Evolutionary conservation across 2,113 vertebrate species (phyloP), one percentile per base, ranked within the genome.

Genomic region (Hippolais icterina): DNA sequence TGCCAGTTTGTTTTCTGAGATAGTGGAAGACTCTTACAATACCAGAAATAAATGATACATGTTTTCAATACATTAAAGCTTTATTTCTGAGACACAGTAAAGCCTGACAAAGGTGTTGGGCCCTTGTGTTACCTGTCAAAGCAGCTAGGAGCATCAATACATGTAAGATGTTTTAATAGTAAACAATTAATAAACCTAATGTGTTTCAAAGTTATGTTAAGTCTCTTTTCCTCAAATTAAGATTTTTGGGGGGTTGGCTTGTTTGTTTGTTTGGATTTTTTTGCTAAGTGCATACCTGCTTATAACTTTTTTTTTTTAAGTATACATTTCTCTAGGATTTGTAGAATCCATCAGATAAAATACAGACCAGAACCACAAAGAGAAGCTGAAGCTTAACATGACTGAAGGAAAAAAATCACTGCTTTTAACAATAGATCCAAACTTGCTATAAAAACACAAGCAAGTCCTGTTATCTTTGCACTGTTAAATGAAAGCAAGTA

Each of bases 171-270:
- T 37, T 87, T 19, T 71, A 75, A 66, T 7, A 63, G 28, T 31
- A 70, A 61, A 17, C 4, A 66, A 41, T 41, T 49, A 46, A 59
- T 47, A 31, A 4, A 63, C 10, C 7, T 8, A 23, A 35, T 39
- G 8, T 57, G 15, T 81, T 80, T 91, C 41, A 77, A 85, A 88
- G 23, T 41, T 65, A 13, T 60, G 9, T 52, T 22, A 72, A 25
- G 18, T 39, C 25, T 74, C 65, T 42, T 83, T 86, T 61, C n/a
- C 7, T 85, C 49, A 76, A 60, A 75, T 75, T 79, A 54, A 69
- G n/a, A 9, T 12, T 17, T 17, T 31, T 2, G 6, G 5, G 0
- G 2, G 8, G 0, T 68, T 39, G 17, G 4, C 10, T 72, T 35
- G 4, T 54, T 56, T 23, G 13, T 8, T 29, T 41, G 7, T 20